These are phyloP conservation scores for Tetranychus urticae DNA, from an alignment of 1,140 invertebrate genomes.

Conservation along the genomic window DNA sequence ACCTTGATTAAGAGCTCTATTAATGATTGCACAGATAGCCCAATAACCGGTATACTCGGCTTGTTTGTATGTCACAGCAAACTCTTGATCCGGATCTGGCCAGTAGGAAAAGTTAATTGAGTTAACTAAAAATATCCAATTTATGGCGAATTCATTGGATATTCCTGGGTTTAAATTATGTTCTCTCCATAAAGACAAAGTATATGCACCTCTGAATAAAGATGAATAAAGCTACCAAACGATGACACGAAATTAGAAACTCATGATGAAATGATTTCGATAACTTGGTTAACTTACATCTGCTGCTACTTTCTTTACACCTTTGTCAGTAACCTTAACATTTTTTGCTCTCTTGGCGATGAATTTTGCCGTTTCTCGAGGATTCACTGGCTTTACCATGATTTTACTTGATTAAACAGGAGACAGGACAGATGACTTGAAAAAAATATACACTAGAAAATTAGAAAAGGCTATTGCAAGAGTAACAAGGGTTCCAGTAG, in stretches of 20 bases:
- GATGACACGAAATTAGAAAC: not conserved
- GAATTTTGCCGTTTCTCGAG: not conserved
- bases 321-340: not conserved
- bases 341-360: not conserved
- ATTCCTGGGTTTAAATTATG: constrained; percentile 43
- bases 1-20: constrained; percentile 45
- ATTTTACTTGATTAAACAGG: too few species aligned
- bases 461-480: too few species aligned
- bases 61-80: constrained; percentile 35
- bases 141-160: constrained; percentile 37
- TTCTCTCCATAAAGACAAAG: constrained; percentile 21
- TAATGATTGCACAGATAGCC: constrained; percentile 67
- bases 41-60: constrained; percentile 59
- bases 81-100: constrained; percentile 30
- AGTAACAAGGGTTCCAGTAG: too few species aligned
- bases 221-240: not conserved
- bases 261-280: not conserved
- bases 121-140: constrained; percentile 79
- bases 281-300: not conserved
- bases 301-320: not conserved
- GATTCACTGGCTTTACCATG: not conserved
- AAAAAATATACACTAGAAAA: too few species aligned
- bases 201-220: not conserved
- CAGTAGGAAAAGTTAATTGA: constrained; percentile 90
- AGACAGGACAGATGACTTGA: too few species aligned